These are phyloP conservation scores for Tachina grossa DNA, from an alignment of 2,888 invertebrate genomes.

Conservation along the genomic window DNA sequence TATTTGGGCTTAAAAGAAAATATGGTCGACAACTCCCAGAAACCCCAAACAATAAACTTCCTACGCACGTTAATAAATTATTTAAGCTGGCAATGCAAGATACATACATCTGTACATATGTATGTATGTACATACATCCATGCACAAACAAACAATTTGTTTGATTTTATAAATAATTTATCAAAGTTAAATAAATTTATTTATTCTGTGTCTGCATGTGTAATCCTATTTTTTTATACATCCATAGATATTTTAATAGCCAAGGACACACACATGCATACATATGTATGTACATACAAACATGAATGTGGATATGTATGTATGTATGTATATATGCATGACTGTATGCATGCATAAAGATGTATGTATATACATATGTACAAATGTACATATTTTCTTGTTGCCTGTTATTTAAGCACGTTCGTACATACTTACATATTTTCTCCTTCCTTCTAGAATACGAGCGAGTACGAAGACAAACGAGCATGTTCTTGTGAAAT, in stretches of 20 bases:
- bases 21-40: constrained; percentile 30
- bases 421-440: background rate
- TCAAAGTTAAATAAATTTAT: too few relatives aligned
- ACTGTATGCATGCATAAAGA: too few relatives aligned
- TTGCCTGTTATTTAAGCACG: constrained; percentile 6
- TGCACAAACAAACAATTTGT: background rate
- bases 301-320: too few relatives aligned
- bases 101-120: background rate
- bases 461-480: constrained; percentile 12
- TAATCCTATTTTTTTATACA: background rate
- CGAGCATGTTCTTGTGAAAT: constrained; percentile 45
- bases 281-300: too few relatives aligned
- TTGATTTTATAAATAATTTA: background rate
- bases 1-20: constrained; percentile 41
- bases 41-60: constrained; percentile 30
- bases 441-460: constrained; percentile 20
- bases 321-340: too few relatives aligned
- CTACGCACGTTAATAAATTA: constrained; percentile 26
- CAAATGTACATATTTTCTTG: constrained; percentile 4
- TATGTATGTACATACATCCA: constrained; percentile 3
- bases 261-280: constrained; percentile 53
- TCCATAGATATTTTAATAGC: constrained; percentile 16
- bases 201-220: too few relatives aligned
- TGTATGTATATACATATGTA: too few relatives aligned
- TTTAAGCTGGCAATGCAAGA: background rate